A percentile compares a stretch with the other conserved stretches of the same genome.
Evolutionary conservation across 2,113 vertebrate species (phyloP).

Genomic region (Ondatra zibethicus): DNA sequence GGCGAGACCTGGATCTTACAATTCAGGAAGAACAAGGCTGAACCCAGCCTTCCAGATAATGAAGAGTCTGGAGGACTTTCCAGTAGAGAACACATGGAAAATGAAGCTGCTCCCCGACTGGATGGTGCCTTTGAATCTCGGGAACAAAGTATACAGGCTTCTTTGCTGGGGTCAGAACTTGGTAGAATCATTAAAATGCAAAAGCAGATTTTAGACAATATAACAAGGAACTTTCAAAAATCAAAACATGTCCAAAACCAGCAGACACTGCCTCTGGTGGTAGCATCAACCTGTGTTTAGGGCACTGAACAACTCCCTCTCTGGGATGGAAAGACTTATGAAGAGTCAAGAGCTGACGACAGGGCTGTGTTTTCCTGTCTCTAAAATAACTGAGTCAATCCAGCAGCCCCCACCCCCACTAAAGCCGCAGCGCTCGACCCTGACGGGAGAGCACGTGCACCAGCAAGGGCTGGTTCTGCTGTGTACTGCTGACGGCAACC

Average conservation of each 20-base stretch:
- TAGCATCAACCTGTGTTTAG: not conserved
- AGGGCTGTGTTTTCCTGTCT: not conserved
- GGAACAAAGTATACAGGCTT: slow-evolving; percentile 18
- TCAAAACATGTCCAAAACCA: not conserved
- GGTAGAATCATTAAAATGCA: not conserved
- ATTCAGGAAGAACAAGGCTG: not conserved
- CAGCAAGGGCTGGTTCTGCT: not conserved
- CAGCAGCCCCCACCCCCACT: not conserved
- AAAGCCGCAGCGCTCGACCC: not conserved
- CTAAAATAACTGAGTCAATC: not conserved
- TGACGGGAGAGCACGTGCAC: not conserved
- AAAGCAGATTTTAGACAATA: not conserved
- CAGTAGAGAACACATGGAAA: not conserved
- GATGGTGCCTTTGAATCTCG: slow-evolving; percentile 4
- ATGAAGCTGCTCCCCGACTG: not conserved
- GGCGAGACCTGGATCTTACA: not conserved
- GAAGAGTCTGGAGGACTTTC: not conserved
- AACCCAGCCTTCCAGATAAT: not conserved
- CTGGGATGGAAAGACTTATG: fast-evolving
- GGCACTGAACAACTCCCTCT: too few relatives aligned
- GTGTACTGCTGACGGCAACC: not conserved
- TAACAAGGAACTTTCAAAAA: slow-evolving; percentile 37
- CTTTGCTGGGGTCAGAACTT: not conserved
- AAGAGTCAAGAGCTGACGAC: not conserved
- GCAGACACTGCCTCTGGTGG: not conserved